Evolutionary conservation across 2,888 invertebrate genomes (phyloP).

Genomic region (Deroplatys truncata): DNA sequence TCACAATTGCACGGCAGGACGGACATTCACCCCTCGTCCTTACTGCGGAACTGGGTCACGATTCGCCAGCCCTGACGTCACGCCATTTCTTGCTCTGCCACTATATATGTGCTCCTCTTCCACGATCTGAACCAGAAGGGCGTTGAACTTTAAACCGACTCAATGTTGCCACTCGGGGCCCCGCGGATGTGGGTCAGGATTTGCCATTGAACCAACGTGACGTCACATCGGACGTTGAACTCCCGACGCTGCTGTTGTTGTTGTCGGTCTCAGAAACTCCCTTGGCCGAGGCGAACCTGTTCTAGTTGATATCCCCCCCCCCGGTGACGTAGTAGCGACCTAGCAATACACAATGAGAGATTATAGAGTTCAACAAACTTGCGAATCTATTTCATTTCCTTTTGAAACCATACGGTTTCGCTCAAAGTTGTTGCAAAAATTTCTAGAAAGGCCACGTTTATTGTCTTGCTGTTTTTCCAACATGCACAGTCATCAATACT

Average conservation of each 20-base stretch:
- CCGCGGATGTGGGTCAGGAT: slow-evolving; percentile 12
- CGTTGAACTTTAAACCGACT: neutral
- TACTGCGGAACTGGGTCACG: slow-evolving; percentile 10
- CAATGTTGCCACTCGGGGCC: neutral
- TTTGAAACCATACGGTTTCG: neutral
- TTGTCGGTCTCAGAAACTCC: neutral
- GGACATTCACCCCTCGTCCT: slow-evolving; percentile 8
- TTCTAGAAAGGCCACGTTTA: neutral
- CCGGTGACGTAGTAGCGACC: slow-evolving; percentile 8
- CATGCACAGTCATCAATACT: no score
- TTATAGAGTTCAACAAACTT: slow-evolving; percentile 9
- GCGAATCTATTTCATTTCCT: neutral
- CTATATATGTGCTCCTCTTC: neutral
- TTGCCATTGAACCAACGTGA: slow-evolving; percentile 16
- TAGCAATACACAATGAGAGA: neutral
- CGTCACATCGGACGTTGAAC: slow-evolving; percentile 11
- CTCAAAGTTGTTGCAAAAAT: neutral
- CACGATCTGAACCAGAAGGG: neutral
- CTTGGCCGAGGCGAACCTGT: neutral
- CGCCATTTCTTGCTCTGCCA: neutral
- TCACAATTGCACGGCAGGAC: slow-evolving; percentile 12
- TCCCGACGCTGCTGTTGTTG: neutral
- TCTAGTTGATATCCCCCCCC: neutral
- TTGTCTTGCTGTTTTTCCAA: no score
- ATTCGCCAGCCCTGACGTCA: slow-evolving; percentile 1